phyloP scores from a whole-genome alignment of 1,140 invertebrate genomes.

The Campoletis sonorensis region DNA sequence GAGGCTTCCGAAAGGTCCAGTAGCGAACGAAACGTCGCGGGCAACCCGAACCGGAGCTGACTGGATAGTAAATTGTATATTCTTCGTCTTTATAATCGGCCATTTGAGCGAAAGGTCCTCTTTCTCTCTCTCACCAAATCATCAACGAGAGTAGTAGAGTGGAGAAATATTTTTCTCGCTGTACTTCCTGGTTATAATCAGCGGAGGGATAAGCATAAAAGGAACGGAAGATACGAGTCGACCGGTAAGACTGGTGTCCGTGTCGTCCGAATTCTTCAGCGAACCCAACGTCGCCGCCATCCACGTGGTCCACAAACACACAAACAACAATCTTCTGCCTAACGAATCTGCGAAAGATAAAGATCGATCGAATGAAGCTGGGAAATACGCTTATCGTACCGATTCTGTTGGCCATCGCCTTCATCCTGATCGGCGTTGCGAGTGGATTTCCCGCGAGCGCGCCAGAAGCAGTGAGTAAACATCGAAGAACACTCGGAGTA shows the following conservation, averaged over 20 bases:
- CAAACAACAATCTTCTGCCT: no score
- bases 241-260: no score
- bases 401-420: conserved; percentile 46
- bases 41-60: conserved; percentile 52
- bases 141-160: neutral
- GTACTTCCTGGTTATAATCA: neutral
- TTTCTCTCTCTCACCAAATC: neutral
- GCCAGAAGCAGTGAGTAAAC: conserved; percentile 69
- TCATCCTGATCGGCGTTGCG: conserved; percentile 55
- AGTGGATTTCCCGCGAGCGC: conserved; percentile 66
- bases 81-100: neutral
- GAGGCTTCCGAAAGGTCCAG: conserved; percentile 69
- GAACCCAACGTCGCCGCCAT: neutral
- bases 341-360: neutral
- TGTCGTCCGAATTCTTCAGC: neutral
- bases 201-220: neutral
- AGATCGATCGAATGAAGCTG: conserved; percentile 65
- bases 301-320: no score
- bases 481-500: conserved; percentile 46
- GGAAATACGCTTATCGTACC: conserved; percentile 59
- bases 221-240: neutral
- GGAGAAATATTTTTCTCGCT: conserved; percentile 2
- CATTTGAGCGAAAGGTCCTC: neutral
- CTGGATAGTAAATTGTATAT: conserved; percentile 26
- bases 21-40: conserved; percentile 65